These are phyloP conservation scores for Propithecus coquereli DNA, from an alignment of 2,113 vertebrate species.

Conservation along the genomic window DNA sequence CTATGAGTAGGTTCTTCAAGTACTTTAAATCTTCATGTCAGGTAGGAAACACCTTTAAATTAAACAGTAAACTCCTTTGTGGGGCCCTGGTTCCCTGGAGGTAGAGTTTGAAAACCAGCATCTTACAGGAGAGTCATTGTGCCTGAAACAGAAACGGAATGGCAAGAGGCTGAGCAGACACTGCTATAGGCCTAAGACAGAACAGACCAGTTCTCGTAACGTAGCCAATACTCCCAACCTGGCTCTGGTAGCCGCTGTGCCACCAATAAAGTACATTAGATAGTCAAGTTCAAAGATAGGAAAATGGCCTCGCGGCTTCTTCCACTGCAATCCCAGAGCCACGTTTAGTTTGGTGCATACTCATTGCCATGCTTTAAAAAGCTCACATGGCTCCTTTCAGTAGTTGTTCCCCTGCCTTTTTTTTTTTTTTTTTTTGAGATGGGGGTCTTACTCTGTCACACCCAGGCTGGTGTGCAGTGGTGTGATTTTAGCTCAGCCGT, in stretches of 20 bases:
- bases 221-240: too few species aligned
- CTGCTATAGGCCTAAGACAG: neutral
- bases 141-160: neutral
- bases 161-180: neutral
- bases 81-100: neutral
- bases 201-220: neutral
- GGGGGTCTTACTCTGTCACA: too few species aligned
- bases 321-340: neutral
- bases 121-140: neutral
- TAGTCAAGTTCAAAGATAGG: neutral
- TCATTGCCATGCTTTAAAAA: neutral
- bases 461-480: too few species aligned
- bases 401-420: neutral
- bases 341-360: neutral
- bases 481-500: too few species aligned
- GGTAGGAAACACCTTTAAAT: neutral
- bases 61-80: neutral
- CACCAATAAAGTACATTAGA: rapidly evolving
- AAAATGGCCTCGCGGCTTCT: rapidly evolving
- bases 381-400: neutral
- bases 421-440: too few species aligned
- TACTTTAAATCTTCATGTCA: neutral
- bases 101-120: neutral
- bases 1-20: neutral
- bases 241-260: neutral